Evolutionary conservation across 2,888 invertebrate genomes (phyloP).

Genomic region (Andrena flavipes): DNA sequence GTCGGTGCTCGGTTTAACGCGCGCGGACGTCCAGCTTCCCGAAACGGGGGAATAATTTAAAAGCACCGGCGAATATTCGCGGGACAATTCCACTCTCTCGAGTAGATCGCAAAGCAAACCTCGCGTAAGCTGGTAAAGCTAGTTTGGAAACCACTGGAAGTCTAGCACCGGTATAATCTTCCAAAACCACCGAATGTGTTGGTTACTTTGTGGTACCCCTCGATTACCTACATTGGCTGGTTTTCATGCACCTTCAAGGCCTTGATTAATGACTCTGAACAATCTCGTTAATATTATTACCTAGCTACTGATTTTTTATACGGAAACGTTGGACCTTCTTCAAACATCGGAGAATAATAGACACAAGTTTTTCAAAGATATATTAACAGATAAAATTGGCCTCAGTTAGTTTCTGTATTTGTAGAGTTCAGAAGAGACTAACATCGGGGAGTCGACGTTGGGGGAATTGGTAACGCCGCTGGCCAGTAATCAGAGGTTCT

Average conservation of each 20-base stretch:
- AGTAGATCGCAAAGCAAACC: slow-evolving; percentile 12
- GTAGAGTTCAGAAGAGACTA: too few relatives aligned
- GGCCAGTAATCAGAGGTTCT: too few relatives aligned
- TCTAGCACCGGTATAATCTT: not conserved
- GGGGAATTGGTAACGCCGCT: too few relatives aligned
- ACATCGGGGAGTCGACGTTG: too few relatives aligned
- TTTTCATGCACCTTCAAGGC: not conserved
- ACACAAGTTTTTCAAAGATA: too few relatives aligned
- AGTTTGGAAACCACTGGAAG: not conserved
- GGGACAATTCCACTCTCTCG: not conserved
- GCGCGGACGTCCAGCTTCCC: not conserved
- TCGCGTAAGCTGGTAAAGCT: not conserved
- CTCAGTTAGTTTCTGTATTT: too few relatives aligned
- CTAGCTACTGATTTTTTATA: not conserved
- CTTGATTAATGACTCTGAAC: not conserved
- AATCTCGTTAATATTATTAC: not conserved
- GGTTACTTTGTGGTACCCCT: not conserved
- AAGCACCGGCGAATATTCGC: not conserved
- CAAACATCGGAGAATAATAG: too few relatives aligned
- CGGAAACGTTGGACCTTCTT: too few relatives aligned
- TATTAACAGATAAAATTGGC: too few relatives aligned
- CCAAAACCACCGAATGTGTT: not conserved
- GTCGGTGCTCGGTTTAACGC: slow-evolving; percentile 14
- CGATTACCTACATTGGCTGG: not conserved
- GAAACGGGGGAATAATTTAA: slow-evolving; percentile 7